Conservation (phyloP, 1,140 invertebrate genomes). For the Neodiprion fabricii region DNA sequence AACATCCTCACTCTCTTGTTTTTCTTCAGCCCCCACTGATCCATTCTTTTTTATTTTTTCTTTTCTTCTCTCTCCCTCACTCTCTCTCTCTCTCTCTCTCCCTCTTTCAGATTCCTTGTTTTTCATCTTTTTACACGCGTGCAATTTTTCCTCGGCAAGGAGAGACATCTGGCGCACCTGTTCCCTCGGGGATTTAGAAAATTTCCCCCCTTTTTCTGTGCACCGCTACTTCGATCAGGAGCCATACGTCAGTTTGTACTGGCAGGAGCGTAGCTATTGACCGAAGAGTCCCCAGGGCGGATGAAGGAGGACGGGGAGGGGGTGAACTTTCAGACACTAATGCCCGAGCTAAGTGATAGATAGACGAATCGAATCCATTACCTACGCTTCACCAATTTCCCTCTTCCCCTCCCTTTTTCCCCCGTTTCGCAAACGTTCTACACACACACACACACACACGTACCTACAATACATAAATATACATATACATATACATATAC, state of each 20-base stretch:
- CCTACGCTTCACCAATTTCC: constrained; percentile 17
- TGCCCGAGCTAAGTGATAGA: constrained; percentile 19
- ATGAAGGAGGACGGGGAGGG: not conserved
- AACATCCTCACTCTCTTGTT: not conserved
- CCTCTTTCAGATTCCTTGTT: not conserved
- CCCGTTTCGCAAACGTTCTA: constrained; percentile 13
- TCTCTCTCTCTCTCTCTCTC: not conserved
- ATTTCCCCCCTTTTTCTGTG: not conserved
- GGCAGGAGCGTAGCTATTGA: constrained; percentile 3
- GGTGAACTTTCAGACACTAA: constrained; percentile 9
- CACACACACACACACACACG: constrained; percentile 14
- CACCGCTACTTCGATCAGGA: constrained; percentile 51
- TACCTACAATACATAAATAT: too few species aligned
- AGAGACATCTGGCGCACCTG: not conserved
- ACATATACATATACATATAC: not conserved
- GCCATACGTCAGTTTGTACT: constrained; percentile 47
- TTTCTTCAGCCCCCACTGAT: constrained; percentile 5
- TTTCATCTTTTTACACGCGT: not conserved
- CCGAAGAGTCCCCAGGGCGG: not conserved
- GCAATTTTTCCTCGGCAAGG: too few species aligned
- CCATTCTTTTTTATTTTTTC: not conserved
- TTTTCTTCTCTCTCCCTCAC: not conserved
- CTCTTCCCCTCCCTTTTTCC: constrained; percentile 2
- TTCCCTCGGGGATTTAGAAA: not conserved
- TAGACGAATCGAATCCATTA: constrained; percentile 12